Evolutionary conservation across 2,888 invertebrate genomes (phyloP).

Genomic region (Stramonita haemastoma): DNA sequence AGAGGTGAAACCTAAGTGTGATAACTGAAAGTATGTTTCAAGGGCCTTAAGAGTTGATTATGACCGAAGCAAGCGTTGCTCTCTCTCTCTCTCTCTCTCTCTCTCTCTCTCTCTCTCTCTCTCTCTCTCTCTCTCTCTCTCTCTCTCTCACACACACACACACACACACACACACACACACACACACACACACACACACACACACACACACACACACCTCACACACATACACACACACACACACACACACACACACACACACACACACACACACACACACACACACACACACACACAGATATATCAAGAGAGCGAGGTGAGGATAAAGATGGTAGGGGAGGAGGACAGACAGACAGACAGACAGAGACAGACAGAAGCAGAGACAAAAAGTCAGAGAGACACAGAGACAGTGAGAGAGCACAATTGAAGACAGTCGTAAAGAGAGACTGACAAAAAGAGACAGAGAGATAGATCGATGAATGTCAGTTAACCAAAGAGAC

Average conservation of each 20-base stretch:
- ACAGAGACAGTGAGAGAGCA: no score
- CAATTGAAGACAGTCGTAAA: no score
- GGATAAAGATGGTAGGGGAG: background rate
- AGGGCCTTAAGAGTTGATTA: no score
- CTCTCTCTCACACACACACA: background rate
- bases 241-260: background rate
- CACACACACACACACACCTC: background rate
- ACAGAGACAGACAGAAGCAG: no score
- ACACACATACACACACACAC: background rate
- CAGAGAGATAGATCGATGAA: no score
- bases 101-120: conserved; percentile 4
- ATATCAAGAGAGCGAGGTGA: background rate
- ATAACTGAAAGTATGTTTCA: no score
- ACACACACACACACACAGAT: background rate
- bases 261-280: background rate
- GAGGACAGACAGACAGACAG: background rate
- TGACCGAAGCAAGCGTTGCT: background rate
- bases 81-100: conserved; percentile 7
- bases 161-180: background rate
- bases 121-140: conserved; percentile 8
- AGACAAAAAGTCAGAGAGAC: no score
- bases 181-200: background rate
- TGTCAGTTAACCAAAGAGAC: no score
- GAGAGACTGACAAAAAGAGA: no score
- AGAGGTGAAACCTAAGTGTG: no score